Evolutionary conservation across 2,797 vertebrate species (phyloP).

Genomic region (Chiroxiphia lanceolata): DNA sequence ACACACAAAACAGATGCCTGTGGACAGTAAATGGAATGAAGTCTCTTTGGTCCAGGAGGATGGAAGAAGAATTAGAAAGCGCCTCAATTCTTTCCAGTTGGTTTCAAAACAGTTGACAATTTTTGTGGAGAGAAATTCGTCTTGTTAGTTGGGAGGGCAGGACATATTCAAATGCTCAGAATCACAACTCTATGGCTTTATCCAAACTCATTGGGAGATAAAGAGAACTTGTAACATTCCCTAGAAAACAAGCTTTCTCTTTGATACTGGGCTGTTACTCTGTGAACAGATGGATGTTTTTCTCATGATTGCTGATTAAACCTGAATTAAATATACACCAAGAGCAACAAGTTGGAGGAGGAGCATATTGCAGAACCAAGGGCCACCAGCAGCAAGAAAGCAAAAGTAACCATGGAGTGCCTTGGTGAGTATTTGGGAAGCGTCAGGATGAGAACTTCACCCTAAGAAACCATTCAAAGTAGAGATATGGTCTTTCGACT

Average conservation of each 20-base stretch:
- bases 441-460: not conserved
- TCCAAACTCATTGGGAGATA: not conserved
- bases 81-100: not conserved
- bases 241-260: not conserved
- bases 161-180: not conserved
- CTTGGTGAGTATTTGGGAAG: not conserved
- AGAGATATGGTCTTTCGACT: not conserved
- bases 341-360: not conserved
- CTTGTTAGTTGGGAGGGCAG: not conserved
- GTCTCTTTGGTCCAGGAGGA: not conserved
- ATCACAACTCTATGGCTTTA: not conserved
- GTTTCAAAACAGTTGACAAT: not conserved
- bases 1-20: not conserved
- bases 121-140: not conserved
- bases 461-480: not conserved
- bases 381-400: not conserved
- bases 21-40: not conserved
- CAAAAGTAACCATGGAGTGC: not conserved
- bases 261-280: not conserved
- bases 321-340: not conserved
- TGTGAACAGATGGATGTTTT: not conserved
- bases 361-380: not conserved
- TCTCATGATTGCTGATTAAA: not conserved
- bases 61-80: not conserved
- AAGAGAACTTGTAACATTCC: not conserved